Conservation (phyloP, 2,113 vertebrate species). For the Andinoacara biseriatus region DNA sequence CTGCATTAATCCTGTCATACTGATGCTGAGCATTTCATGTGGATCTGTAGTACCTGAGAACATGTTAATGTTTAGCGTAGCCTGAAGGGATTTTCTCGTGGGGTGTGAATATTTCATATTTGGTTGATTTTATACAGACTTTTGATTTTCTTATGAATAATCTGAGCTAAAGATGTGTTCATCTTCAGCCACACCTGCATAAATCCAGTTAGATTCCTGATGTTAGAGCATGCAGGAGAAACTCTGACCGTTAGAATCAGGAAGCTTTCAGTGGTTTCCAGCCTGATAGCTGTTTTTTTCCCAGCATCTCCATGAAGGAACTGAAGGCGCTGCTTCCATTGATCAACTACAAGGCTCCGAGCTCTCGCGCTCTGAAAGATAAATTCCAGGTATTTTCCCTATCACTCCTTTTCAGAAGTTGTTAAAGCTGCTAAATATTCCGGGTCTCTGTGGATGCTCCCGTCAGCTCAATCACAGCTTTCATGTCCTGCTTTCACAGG, state of each 20-base stretch:
- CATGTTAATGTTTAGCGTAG: too few species aligned
- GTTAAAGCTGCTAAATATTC: background rate
- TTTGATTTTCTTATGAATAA: too few species aligned
- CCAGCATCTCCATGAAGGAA: slow-evolving; percentile 91
- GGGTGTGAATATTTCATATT: too few species aligned
- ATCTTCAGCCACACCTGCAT: too few species aligned
- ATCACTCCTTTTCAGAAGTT: background rate
- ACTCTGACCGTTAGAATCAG: background rate
- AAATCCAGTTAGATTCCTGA: background rate
- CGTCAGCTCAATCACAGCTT: background rate
- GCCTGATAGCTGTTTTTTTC: background rate
- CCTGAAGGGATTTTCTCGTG: too few species aligned
- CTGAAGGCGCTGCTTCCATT: slow-evolving; percentile 89
- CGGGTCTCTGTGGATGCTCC: background rate
- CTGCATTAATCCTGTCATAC: too few species aligned
- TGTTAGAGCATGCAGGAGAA: background rate
- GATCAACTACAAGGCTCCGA: slow-evolving; percentile 91
- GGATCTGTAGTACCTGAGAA: background rate
- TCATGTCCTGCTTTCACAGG: slow-evolving; percentile 75
- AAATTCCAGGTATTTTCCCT: slow-evolving; percentile 83
- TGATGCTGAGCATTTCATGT: background rate
- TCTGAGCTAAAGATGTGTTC: too few species aligned
- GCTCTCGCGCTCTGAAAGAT: slow-evolving; percentile 88
- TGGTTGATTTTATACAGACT: too few species aligned
- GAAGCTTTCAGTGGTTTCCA: background rate